Evolutionary conservation across 2,797 vertebrate genomes (phyloP), one percentile per base, ranked within the genome.

Genomic region (Sebastes matsubarae): DNA sequence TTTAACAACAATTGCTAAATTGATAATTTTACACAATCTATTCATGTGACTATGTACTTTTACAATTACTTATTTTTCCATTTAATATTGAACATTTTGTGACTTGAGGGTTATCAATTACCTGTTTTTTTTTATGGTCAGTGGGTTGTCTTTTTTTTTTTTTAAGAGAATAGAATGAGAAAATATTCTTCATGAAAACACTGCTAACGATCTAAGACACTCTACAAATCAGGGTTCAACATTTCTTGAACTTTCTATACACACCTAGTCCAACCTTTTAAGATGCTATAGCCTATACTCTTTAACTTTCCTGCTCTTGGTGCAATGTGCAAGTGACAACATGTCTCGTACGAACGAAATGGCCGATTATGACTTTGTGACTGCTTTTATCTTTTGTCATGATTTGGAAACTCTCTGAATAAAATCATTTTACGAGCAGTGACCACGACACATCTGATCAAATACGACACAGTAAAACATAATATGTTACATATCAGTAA

Each of bases 361-460:
- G 72, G 46, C 61, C 72, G 58, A 76, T 88, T 70, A 54, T 57
- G 55, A 83, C 64, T 72, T 66, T 67, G 79, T 85, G 76, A 83
- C 84, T 68, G 59, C 72, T 72, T 85, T 81, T 63, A 50, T 86
- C 69, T 91, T 94, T 93, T 92, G 92, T 94, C 93, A 93, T 94
- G 93, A 93, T 92, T 93, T 86, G 84, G 81, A 93, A 94, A 94
- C 91, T 90, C 78, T 88, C 83, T 88, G 87, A 88, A 89, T 78
- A 82, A 66, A 90, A 77, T 81, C 42, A 72, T 84, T 84, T 88
- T 75, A 93, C 92, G 90, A 93, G 82, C 88, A 90, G 90, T 89
- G 88, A 93, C 82, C 88, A 93, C 90, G 12, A 86, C 90, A 89
- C 87, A 57, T 92, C 88, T 74, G 87, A 88, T 89, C 87, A 90